Evolutionary conservation across 2,888 invertebrate species (phyloP), one percentile per base, ranked within the genome.

Genomic region (Hypomecis punctinalis): DNA sequence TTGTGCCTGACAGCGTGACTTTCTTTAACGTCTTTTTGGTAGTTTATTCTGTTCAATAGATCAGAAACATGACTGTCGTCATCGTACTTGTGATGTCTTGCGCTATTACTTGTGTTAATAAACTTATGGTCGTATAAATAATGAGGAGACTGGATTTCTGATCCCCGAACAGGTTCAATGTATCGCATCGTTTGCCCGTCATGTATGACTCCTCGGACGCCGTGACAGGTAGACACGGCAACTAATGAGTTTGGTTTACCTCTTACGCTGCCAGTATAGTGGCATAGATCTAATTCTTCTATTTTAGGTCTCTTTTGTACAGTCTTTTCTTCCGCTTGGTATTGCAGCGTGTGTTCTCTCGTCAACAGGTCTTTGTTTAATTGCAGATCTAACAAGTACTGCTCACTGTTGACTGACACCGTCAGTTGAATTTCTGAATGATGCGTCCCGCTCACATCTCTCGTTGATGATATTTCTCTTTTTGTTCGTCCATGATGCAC

Each of bases 221-320:
- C 96, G 55, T 94, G 88, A 82, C 98, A 98, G 5, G 97, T 97
- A 54, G 98, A 98, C 53, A 98, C 82, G 0, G 98, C 98, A 57
- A 95, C 97, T 95, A 96, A 96, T 5, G 98, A 98, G 63, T 94
- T 91, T 1, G 94, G 92, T 71, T 94, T 93, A 63, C 94, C 95
- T 68, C 96, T 93, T 60, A 98, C 94, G 69, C 93, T 94, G 63
- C 98, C 98, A 76, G 95, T 94, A 82, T 97, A 97, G 82, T 97
- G 96, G 83, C 97, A 97, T 75, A 96, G 83, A 76, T 96, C 95
- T 63, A 95, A 81, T 77, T 96, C 95, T 90, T 94, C 89, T 77
- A 83, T 89, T 46, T 82, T 93, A 49, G 95, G 95, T 78, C 85
- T 93, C 73, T 94, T 89, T 46, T 94, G 80, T 48, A 94, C 92